These are phyloP conservation scores for Adineta ricciae DNA, from an alignment of 2,888 invertebrate genomes.

Conservation along the genomic window DNA sequence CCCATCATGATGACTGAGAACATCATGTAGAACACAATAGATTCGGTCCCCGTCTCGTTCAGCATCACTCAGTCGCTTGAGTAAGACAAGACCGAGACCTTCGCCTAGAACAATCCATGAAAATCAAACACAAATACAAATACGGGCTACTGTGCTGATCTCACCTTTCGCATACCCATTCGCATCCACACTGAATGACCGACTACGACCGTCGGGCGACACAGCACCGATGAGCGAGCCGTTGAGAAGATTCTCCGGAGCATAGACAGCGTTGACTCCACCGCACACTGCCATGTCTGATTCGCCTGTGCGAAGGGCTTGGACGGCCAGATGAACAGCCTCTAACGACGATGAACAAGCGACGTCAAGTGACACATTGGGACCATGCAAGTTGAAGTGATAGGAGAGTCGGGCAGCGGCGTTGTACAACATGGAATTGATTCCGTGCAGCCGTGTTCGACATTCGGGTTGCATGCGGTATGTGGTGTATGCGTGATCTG, in stretches of 20 bases:
- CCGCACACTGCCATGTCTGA: constrained; percentile 14
- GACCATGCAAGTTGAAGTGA: constrained; percentile 38
- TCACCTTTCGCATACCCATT: constrained; percentile 39
- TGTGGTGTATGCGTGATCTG: background rate
- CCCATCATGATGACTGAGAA: constrained; percentile 39
- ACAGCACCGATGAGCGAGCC: too few relatives aligned
- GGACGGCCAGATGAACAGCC: constrained; percentile 39
- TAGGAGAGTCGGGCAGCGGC: constrained; percentile 38
- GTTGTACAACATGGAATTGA: background rate
- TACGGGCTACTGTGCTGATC: constrained; percentile 24
- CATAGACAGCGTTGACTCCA: constrained; percentile 20
- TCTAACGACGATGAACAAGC: constrained; percentile 39
- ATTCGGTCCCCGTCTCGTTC: constrained; percentile 37
- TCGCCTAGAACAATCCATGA: constrained; percentile 36
- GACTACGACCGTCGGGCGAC: constrained; percentile 20
- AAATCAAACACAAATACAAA: too few relatives aligned
- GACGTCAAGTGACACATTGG: constrained; percentile 38
- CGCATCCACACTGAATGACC: constrained; percentile 38
- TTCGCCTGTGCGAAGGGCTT: constrained; percentile 37
- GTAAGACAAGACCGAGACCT: constrained; percentile 38
- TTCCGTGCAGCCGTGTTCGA: background rate
- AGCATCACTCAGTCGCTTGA: constrained; percentile 37
- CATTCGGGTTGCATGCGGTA: background rate
- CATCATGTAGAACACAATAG: constrained; percentile 36
- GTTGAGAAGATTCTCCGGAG: too few relatives aligned